Conservation (phyloP, 1,140 invertebrate species). For the Zaprionus ghesquierei region DNA sequence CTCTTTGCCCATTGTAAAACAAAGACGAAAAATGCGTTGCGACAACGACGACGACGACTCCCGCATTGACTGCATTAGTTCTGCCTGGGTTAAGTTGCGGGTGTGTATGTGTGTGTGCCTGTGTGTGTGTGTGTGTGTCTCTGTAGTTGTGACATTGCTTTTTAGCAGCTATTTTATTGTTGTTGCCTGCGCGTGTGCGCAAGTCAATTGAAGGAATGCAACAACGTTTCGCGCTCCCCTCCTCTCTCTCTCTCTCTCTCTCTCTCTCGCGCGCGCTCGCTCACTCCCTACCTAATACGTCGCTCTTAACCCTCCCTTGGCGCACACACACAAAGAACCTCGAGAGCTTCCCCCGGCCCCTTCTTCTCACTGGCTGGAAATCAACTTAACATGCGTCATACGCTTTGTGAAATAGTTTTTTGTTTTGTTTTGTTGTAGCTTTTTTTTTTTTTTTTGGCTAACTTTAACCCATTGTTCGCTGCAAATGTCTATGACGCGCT, state of each 20-base stretch:
- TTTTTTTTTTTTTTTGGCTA: not conserved
- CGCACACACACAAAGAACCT: not conserved
- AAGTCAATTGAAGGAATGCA: slow-evolving; percentile 73
- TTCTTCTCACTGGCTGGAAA: not conserved
- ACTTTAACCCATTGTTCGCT: slow-evolving; percentile 9
- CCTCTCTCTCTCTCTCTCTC: not conserved
- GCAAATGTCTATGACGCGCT: too few species aligned
- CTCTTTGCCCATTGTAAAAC: slow-evolving; percentile 53
- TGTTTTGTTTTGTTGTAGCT: slow-evolving; percentile 3
- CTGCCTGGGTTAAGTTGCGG: not conserved
- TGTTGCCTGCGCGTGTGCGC: slow-evolving; percentile 60
- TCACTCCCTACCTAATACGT: not conserved
- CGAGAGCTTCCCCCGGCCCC: not conserved
- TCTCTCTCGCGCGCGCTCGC: too few species aligned
- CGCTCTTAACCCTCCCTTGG: not conserved
- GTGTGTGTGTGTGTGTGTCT: slow-evolving; percentile 14
- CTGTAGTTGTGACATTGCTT: slow-evolving; percentile 55
- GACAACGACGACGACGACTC: too few species aligned
- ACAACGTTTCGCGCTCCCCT: slow-evolving; percentile 19
- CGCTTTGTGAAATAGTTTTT: slow-evolving; percentile 44
- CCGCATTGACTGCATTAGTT: slow-evolving; percentile 20
- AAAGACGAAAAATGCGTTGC: slow-evolving; percentile 65
- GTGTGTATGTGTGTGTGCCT: slow-evolving; percentile 1
- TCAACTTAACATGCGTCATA: slow-evolving; percentile 44
- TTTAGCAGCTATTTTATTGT: slow-evolving; percentile 44